These are phyloP conservation scores for Sparus aurata DNA, from an alignment of 2,797 vertebrate species.

Conservation along the genomic window DNA sequence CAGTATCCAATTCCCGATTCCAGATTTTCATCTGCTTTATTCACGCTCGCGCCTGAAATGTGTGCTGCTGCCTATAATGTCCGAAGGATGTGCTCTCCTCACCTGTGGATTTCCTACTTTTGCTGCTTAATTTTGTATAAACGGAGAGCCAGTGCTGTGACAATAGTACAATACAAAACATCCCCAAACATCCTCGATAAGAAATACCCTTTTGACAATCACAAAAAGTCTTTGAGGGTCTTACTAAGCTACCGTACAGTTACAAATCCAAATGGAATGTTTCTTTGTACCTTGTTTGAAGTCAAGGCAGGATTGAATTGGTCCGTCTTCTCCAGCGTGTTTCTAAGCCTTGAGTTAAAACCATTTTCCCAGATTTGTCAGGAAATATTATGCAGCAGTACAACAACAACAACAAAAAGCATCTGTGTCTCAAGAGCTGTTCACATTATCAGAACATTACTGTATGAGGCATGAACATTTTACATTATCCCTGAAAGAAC, in stretches of 20 bases:
- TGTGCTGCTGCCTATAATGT: constrained; percentile 55
- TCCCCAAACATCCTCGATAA: constrained; percentile 61
- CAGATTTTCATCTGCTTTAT: constrained; percentile 64
- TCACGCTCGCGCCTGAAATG: constrained; percentile 55
- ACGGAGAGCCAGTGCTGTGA: constrained; percentile 68
- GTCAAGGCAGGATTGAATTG: constrained; percentile 89
- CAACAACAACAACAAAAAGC: constrained; percentile 55
- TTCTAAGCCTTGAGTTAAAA: constrained; percentile 81
- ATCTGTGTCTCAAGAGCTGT: constrained; percentile 59
- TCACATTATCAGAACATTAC: constrained; percentile 67
- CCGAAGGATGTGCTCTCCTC: constrained; percentile 50
- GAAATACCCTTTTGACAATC: constrained; percentile 66
- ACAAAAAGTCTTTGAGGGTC: constrained; percentile 67
- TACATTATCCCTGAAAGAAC: constrained; percentile 80
- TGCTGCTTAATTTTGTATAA: constrained; percentile 66
- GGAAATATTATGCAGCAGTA: constrained; percentile 67
- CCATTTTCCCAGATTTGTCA: constrained; percentile 39
- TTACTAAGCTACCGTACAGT: constrained; percentile 68
- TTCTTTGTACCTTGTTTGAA: constrained; percentile 85
- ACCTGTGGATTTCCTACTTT: constrained; percentile 29
- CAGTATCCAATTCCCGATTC: constrained; percentile 63
- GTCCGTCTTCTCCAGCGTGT: constrained; percentile 85
- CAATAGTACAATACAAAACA: constrained; percentile 78
- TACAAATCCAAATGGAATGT: constrained; percentile 88
- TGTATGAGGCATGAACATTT: constrained; percentile 58